These are phyloP conservation scores for Ormyrus nitidulus DNA, from an alignment of 2,888 invertebrate genomes.

Conservation along the genomic window DNA sequence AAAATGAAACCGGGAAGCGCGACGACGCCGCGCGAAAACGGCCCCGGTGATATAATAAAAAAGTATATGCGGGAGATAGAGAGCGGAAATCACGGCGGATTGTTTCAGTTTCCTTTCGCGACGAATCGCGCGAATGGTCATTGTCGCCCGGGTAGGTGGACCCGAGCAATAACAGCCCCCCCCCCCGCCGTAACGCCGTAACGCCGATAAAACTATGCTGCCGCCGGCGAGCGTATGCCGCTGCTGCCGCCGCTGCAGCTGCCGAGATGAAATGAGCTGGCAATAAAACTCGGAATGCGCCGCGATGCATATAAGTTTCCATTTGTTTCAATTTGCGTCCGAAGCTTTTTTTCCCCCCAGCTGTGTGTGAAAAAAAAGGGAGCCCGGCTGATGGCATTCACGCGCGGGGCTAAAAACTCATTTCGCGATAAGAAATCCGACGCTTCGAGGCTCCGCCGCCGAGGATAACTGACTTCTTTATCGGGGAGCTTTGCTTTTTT, in stretches of 20 bases:
- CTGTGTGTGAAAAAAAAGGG: neutral
- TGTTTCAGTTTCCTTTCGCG: constrained; percentile 36
- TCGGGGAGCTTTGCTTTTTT: neutral
- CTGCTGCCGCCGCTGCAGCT: constrained; percentile 35
- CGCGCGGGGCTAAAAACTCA: constrained; percentile 44
- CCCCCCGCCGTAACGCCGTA: constrained; percentile 62
- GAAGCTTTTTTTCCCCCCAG: neutral
- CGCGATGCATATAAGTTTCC: constrained; percentile 69
- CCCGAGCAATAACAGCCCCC: constrained; percentile 59
- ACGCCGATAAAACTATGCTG: constrained; percentile 66
- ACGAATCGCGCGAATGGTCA: constrained; percentile 33
- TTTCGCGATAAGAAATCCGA: constrained; percentile 53
- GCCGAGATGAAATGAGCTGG: constrained; percentile 70
- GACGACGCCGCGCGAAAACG: neutral
- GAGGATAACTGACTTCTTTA: constrained; percentile 33
- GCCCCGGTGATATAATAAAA: constrained; percentile 38
- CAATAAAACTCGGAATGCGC: constrained; percentile 69
- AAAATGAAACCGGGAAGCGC: constrained; percentile 45
- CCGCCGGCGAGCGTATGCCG: neutral
- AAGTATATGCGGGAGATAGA: constrained; percentile 3
- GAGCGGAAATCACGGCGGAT: constrained; percentile 32
- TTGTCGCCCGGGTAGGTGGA: constrained; percentile 22
- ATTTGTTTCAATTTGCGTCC: constrained; percentile 72
- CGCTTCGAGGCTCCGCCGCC: constrained; percentile 28
- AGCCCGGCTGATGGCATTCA: constrained; percentile 38